Base-by-base conservation (phyloP, 1,140 invertebrate genomes). In the Portunus trituberculatus region DNA sequence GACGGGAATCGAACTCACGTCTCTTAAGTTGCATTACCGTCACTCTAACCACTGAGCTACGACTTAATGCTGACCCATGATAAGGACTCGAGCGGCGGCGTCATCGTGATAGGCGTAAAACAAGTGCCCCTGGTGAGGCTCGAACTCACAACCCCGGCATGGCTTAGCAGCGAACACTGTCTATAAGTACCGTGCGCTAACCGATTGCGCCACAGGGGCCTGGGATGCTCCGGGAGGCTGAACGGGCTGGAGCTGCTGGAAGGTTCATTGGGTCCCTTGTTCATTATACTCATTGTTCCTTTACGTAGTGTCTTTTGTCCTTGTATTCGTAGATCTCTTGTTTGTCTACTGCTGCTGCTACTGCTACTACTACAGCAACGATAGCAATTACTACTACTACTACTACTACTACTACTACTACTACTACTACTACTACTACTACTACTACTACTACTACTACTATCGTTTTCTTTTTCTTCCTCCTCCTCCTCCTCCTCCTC, bases 141-240 rank as follows among this genome's bases (percentile, higher is more conserved):
- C 92, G 92, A 93, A 93, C 92, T 93, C 92, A 93, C 92, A 93
- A 93, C 92, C 92, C 92, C 92, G 92, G 92, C 92, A 93, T 93
- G 92, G 92, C 92, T 93, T 86, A 93, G 92, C 92, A 86, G 45
- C 92, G 92, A 48, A n/a, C 92, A 93, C 92, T 93, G 92, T 93
- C 92, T 93, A 91, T 91, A 91, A 91, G 90, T 91, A 91, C 90
- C 90, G 90, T 91, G 90, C 90, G 90, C 90, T 93, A 93, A 93
- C 92, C 92, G 76, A 93, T 93, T 93, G 92, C 92, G 92, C 92
- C 92, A 93, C 92, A 93, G 92, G 92, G 92, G 92, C 92, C 3
- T 92, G 82, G 31, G n/a, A 16, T 0, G 52, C 25, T 0, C 8
- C n/a, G 10, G 32, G 46, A 6, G 67, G 32, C 91, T 46, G n/a